Percentiles rank a stretch among this genome's conserved stretches.
These are phyloP conservation scores for Trichomycterus rosablanca DNA, from an alignment of 2,113 vertebrate species.

Conservation along the genomic window DNA sequence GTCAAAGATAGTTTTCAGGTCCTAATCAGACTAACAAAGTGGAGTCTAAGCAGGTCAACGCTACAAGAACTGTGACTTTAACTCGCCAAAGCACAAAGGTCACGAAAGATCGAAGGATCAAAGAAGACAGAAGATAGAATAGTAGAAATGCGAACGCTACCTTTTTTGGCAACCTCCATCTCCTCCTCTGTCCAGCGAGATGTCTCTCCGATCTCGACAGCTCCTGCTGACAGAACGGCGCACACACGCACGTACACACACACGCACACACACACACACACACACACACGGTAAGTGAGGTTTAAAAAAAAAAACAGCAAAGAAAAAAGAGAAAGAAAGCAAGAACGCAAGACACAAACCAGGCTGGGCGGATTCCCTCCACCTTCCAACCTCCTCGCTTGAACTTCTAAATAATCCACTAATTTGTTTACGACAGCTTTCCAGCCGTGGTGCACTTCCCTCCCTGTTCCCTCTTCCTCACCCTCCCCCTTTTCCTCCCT, in stretches of 20 bases:
- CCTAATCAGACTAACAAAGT: too few species aligned
- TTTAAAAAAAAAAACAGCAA: neutral
- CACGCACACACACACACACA: too few species aligned
- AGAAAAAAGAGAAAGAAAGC: slow-evolving; percentile 42
- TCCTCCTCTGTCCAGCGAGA: slow-evolving; percentile 99
- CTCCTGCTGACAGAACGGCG: slow-evolving; percentile 76
- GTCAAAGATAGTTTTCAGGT: too few species aligned
- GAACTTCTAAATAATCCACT: slow-evolving; percentile 60
- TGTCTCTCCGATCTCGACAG: slow-evolving; percentile 89
- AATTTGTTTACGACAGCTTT: slow-evolving; percentile 69
- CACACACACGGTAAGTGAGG: slow-evolving; percentile 41
- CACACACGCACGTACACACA: too few species aligned
- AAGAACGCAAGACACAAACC: slow-evolving; percentile 25
- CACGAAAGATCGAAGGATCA: neutral
- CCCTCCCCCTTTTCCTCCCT: slow-evolving; percentile 36
- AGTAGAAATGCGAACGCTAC: slow-evolving; percentile 61
- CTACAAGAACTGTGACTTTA: too few species aligned
- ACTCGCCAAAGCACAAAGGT: too few species aligned
- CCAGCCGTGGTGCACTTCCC: slow-evolving; percentile 49
- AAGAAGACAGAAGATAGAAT: neutral
- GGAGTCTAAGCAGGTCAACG: too few species aligned
- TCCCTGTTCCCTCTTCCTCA: slow-evolving; percentile 48
- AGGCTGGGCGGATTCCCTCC: slow-evolving; percentile 14
- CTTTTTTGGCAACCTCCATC: slow-evolving; percentile 99
- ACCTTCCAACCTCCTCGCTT: slow-evolving; percentile 55